These are phyloP conservation scores for Mobula hypostoma DNA, from an alignment of 2,113 vertebrate genomes.

Conservation along the genomic window DNA sequence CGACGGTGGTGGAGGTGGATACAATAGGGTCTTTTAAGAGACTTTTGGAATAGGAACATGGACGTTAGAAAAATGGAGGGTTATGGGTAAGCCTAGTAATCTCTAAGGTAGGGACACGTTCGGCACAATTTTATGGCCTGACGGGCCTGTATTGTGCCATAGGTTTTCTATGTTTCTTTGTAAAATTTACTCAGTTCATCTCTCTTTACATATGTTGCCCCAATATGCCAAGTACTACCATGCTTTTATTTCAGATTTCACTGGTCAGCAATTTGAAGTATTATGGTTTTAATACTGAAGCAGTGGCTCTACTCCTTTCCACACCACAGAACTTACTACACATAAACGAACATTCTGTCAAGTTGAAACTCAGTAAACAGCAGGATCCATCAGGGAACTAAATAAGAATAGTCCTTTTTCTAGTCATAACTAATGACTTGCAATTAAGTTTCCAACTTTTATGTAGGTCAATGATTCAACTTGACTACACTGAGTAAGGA, in stretches of 20 bases:
- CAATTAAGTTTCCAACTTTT: constrained; percentile 7
- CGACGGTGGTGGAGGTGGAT: too few species aligned
- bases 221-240: background rate
- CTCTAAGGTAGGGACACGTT: too few species aligned
- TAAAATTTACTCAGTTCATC: too few species aligned
- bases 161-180: too few species aligned
- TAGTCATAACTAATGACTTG: constrained; percentile 7
- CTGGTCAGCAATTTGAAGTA: background rate
- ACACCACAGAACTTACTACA: background rate
- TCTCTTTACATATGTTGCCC: too few species aligned
- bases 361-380: background rate
- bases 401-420: constrained; percentile 5
- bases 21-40: too few species aligned
- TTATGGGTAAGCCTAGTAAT: too few species aligned
- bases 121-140: too few species aligned
- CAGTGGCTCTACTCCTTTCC: background rate
- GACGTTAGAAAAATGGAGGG: too few species aligned
- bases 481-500: background rate
- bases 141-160: too few species aligned
- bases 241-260: background rate
- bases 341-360: constrained; percentile 22
- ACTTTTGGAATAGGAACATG: too few species aligned
- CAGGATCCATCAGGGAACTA: constrained; percentile 31
- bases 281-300: background rate
- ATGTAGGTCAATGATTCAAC: constrained; percentile 13